Evolutionary conservation across 2,888 invertebrate genomes (phyloP).

Genomic region (Argyra leucocephala): DNA sequence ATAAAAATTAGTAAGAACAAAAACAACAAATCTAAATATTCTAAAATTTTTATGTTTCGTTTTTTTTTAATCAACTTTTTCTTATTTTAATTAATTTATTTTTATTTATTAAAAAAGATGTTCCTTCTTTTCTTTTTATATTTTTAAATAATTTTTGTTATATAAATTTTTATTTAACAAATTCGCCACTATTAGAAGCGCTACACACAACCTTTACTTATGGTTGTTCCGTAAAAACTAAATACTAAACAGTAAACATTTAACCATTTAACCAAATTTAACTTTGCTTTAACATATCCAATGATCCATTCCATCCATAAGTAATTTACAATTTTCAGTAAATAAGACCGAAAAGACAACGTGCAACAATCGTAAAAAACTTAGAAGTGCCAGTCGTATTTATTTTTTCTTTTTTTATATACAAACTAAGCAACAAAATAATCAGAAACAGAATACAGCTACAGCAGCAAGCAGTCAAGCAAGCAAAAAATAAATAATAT

Average conservation of each 20-base stretch:
- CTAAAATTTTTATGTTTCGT: background rate
- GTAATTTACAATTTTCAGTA: background rate
- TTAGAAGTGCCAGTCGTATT: too few species aligned
- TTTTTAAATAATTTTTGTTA: background rate
- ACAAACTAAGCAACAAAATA: too few species aligned
- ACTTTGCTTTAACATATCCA: too few species aligned
- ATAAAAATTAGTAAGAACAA: too few species aligned
- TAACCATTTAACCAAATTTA: too few species aligned
- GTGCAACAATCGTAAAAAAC: too few species aligned
- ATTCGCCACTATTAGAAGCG: too few species aligned
- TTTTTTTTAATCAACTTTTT: background rate
- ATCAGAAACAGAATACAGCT: too few species aligned
- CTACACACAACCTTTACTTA: background rate
- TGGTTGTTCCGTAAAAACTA: slow-evolving; percentile 1
- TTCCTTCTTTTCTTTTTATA: background rate
- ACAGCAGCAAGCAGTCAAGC: background rate
- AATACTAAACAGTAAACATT: too few species aligned
- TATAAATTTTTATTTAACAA: too few species aligned
- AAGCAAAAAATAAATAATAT: background rate
- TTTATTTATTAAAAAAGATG: background rate
- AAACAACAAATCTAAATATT: too few species aligned
- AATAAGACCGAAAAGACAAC: background rate
- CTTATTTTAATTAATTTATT: background rate
- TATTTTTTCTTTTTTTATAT: too few species aligned
- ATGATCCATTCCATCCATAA: background rate